Percentiles rank a stretch among this genome's conserved stretches.
These are phyloP conservation scores for Xylota segnis DNA, from an alignment of 2,888 invertebrate species.

Conservation along the genomic window DNA sequence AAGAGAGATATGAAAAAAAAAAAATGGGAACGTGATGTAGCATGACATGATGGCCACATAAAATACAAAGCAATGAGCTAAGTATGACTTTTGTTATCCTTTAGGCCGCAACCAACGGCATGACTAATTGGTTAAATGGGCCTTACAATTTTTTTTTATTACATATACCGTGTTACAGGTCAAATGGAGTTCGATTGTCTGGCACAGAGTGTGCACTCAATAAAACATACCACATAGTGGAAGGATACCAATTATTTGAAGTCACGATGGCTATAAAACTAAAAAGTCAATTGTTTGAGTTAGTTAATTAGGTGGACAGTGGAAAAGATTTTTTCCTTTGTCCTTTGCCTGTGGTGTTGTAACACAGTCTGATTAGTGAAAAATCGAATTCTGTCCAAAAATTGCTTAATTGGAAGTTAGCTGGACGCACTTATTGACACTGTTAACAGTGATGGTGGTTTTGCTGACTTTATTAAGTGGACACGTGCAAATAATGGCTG, in stretches of 20 bases:
- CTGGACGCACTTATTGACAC: conserved; percentile 9
- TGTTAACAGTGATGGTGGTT: not conserved
- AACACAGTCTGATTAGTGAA: not conserved
- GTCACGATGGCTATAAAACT: conserved; percentile 51
- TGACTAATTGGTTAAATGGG: conserved; percentile 48
- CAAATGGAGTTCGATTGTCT: not conserved
- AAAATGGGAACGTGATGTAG: conserved; percentile 13
- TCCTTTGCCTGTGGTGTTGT: conserved; percentile 8
- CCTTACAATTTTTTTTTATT: conserved; percentile 7
- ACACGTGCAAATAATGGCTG: conserved; percentile 2
- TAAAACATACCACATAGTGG: not conserved
- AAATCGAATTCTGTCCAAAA: not conserved
- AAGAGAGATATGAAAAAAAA: conserved; percentile 32
- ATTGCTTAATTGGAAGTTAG: conserved; percentile 13
- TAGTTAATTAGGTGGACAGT: conserved; percentile 23
- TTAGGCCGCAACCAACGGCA: not conserved
- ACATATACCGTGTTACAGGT: no score
- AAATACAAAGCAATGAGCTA: conserved; percentile 19
- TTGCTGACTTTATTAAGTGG: not conserved
- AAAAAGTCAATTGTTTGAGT: conserved; percentile 34
- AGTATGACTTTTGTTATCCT: not conserved
- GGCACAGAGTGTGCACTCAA: not conserved
- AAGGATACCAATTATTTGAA: conserved; percentile 47
- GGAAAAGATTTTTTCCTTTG: not conserved
- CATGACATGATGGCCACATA: conserved; percentile 14